Evolutionary conservation across 2,888 invertebrate genomes (phyloP), one percentile per base, ranked within the genome.

Genomic region (Drosophila multiciliata): DNA sequence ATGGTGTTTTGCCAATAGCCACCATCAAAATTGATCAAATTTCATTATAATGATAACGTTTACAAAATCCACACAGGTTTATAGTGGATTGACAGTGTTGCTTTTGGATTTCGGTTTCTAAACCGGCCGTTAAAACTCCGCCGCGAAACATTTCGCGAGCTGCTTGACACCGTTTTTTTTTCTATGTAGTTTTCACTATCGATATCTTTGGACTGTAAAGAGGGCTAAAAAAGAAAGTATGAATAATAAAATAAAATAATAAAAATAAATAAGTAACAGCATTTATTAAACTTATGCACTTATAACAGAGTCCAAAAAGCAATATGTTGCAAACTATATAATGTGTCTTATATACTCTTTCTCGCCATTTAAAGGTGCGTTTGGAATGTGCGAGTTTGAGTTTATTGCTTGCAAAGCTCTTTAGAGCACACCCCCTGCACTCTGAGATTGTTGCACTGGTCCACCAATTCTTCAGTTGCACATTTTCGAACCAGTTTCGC

Each of bases 401-500:
- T 38, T 71, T 63, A 57, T 62, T 57, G 20, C 32, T 63, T 17
- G 20, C 35, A 63, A 64, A 78, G 64, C 64, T 78, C 71, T 66
- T 65, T 49, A 23, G 23, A 26, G 26, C 26, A 48, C 12, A 35
- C 54, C 53, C 63, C 26, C 49, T 54, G 36, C 29, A n/a, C 50
- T 15, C 50, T 26, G 20, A 11, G 26, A 42, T 9, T 29, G 36
- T 38, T 75, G 54, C 61, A 65, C 66, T 29, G 20, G n/a, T 29
- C 33, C 48, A 52, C 49, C 40, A 20, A 20, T 36, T 32, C 9
- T 20, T 38, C 29, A 40, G 49, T 48, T 59, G 40, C 60, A 33
- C 15, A 26, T 40, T 65, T 52, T 38, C 64, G 65, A 78, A 82
- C 82, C 79, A 66, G 78, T 81, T 78, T 81, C 62, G 78, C 73